Evolutionary conservation across 2,888 invertebrate species (phyloP), one percentile per base, ranked within the genome.

Genomic region (Matsumyia berberina): DNA sequence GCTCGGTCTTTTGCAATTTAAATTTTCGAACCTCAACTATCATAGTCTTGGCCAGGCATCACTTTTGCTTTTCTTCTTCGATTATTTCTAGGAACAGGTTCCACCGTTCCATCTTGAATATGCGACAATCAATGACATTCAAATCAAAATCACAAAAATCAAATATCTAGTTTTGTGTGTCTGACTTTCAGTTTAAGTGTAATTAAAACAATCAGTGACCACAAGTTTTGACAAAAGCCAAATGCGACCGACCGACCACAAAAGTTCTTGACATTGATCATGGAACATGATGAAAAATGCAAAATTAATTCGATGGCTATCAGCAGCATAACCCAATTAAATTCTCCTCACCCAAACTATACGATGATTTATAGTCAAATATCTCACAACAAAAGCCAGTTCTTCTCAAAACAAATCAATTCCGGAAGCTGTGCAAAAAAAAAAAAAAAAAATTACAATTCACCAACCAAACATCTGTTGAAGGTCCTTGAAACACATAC

Each of bases 401-500:
- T 66, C 8, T 72, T 8, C 35, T 19, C 42, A 12, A 58, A 58
- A 19, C 7, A 42, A 7, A 69, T n/a, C n/a, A 33, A 42, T 11
- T 53, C 57, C 79, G 85, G 73, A 85, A 83, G 51, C 67, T 15
- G 49, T 73, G 58, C 66, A 77, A 60, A 60, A 76, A 60, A 15
- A 12, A 60, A 51, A 29, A 53, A 53, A 12, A 51, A 9, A 51
- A 35, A 5, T n/a, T 12, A 53, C 31, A 12, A 37, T 35, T 31
- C 35, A 12, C 35, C 24, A 58, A n/a, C 5, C 44, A 37, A 24
- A 57, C 46, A 49, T 49, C 42, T 46, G 31, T 8, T 49, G n/a
- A 49, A 70, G 29, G 11, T 74, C 85, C 85, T 85, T 85, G 85
- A 85, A 85, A 70, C 24, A 74, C 70, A 73, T 74, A 39, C 12